Evolutionary conservation across 53 echinoderm and acorn worm species (phyloP).

Genomic region (Stichopus horrens): DNA sequence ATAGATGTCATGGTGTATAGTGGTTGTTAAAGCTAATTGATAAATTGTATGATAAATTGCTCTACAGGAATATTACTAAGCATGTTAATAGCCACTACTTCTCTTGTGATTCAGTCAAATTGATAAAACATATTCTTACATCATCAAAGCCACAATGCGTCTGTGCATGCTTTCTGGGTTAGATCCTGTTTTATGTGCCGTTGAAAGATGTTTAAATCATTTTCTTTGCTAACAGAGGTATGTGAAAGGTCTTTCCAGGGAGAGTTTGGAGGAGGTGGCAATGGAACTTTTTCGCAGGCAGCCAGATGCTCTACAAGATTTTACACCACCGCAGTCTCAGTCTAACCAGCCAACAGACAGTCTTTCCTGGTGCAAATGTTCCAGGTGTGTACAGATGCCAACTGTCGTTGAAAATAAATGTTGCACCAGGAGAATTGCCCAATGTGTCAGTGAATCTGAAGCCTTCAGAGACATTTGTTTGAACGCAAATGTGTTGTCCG

Average conservation of each 20-base stretch:
- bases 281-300: slow-evolving; percentile 10
- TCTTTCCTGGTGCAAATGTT: neutral
- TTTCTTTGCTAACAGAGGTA: neutral
- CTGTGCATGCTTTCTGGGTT: neutral
- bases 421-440: neutral
- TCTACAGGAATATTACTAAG: no score
- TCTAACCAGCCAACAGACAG: neutral
- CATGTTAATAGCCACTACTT: no score
- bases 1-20: no score
- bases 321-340: neutral
- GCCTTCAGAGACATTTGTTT: slow-evolving; percentile 8
- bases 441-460: neutral
- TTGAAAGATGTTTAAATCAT: neutral
- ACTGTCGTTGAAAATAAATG: slow-evolving; percentile 9
- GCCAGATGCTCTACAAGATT: slow-evolving; percentile 10
- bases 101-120: no score
- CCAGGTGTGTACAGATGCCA: slow-evolving; percentile 4
- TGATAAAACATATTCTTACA: no score
- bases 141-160: neutral
- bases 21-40: no score
- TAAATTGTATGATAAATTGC: no score
- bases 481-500: slow-evolving; percentile 12
- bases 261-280: neutral
- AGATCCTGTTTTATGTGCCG: neutral
- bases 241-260: neutral